Evolutionary conservation across 1,140 invertebrate genomes (phyloP), one percentile per base, ranked within the genome.

Genomic region (Cydia splendana): DNA sequence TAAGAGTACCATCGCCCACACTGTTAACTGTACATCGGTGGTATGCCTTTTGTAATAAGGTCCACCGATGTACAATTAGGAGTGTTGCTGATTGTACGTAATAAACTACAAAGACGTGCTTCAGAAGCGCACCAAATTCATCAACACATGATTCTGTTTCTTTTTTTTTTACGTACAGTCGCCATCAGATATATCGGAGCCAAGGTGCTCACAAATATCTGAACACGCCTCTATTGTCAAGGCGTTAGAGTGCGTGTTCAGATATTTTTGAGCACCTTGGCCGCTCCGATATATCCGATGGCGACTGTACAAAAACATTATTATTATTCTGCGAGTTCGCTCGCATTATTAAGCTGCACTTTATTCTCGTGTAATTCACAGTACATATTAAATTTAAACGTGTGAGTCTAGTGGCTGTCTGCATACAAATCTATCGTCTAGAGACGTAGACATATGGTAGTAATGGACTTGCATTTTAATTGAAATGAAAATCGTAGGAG

Each of bases 401-500:
- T 71, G 67, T 45, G 34, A 38, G 67, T 45, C n/a, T 42, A 38
- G 67, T 38, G 38, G 67, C 67, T 18, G 67, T 71, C 67, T 71
- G 67, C 67, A 71, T 71, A 71, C 67, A 71, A 71, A 71, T 71
- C 34, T 38, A 71, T 71, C 67, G 67, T 45, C 67, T 71, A n/a
- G 34, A 42, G 67, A 45, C 30, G 9, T 62, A 10, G 18, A 62
- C 20, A 24, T 62, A 24, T 24, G 57, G n/a, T 24, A 24, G 20
- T 10, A 62, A 62, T 24, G 57, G 57, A 62, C 20, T 62, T 62
- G 57, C 6, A 24, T 20, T 62, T 24, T 24, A 20, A 62, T 24
- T 62, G 20, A 62, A 24, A 24, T 24, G 1, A 24, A 62, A 24
- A n/a, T n/a, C 15, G 53, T 13, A 18, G 18, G 15, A 18, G 53